These are phyloP conservation scores for Coendou prehensilis DNA, from an alignment of 2,797 vertebrate species.

Conservation along the genomic window DNA sequence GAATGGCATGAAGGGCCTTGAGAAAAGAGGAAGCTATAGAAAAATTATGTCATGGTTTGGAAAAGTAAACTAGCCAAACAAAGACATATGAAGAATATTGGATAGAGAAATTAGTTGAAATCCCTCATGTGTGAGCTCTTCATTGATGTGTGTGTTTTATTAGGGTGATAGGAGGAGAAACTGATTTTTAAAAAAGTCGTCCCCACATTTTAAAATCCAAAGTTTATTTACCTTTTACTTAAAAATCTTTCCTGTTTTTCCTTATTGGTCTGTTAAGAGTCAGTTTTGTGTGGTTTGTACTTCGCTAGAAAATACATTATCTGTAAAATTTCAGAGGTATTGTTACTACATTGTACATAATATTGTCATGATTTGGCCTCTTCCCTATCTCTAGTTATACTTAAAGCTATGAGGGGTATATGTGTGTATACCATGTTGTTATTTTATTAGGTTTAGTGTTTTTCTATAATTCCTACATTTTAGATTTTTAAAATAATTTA, in stretches of 20 bases:
- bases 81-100: background rate
- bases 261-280: background rate
- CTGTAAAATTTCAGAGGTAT: constrained; percentile 22
- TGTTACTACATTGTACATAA: background rate
- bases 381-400: background rate
- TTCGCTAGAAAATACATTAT: background rate
- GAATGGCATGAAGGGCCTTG: background rate
- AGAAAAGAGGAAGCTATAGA: background rate
- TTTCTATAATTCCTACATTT: background rate
- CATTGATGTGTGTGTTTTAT: background rate
- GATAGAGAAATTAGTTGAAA: background rate
- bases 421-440: background rate
- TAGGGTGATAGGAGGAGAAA: background rate
- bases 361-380: background rate
- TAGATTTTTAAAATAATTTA: background rate
- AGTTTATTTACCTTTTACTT: background rate
- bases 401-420: background rate
- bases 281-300: background rate
- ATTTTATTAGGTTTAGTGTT: background rate
- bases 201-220: background rate
- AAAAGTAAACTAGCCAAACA: background rate
- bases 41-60: background rate
- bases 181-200: background rate
- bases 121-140: background rate
- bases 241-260: background rate